Base-by-base conservation (phyloP, 35 echinoderm and acorn worm genomes). In the Strongylocentrotus purpuratus region DNA sequence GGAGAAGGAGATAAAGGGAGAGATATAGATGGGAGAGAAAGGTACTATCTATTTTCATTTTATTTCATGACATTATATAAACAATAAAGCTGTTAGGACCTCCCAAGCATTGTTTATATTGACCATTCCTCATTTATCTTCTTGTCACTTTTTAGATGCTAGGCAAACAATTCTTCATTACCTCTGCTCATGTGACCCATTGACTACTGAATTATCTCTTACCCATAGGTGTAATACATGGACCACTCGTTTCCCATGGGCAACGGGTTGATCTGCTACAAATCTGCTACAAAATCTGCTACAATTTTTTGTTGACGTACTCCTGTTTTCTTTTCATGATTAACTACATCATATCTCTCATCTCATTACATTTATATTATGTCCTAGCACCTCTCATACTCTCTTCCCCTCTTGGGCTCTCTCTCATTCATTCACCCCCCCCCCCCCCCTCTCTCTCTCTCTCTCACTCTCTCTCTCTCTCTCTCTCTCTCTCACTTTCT, bases 61-160 rank as follows among this genome's bases (percentile, higher is more conserved):
- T 3, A 78, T 78, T 78, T 78, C 65, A 78, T 28, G 20, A 78
- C 25, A 78, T 78, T n/a, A 78, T 41, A 41, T 78, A 78, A 78
- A 78, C 65, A 78, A 78, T 22, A 28, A 78, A 78, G 65, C 65
- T 78, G 65, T 78, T 78, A n/a, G 28, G 65, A 78, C 65, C 65
- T 78, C 65, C 65, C 65, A 78, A 28, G 65, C 65, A n/a, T 8
- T 78, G 65, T 78, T 78, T 78, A 78, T 78, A 78, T 78, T 28
- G 65, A n/a, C 65, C 65, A 78, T 78, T 78, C 22, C 65, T 78
- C 65, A 78, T 78, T 78, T 78, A n/a, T 78, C 65, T 28, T 78
- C 65, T 78, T 78, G 65, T 78, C 65, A 78, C 65, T 78, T n/a
- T 78, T 78, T 4, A 78, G 22, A 78, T 78, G 65, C 25, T 70